phyloP scores from a whole-genome alignment of 2,113 vertebrate genomes.

The Potamarius usumacintae region DNA sequence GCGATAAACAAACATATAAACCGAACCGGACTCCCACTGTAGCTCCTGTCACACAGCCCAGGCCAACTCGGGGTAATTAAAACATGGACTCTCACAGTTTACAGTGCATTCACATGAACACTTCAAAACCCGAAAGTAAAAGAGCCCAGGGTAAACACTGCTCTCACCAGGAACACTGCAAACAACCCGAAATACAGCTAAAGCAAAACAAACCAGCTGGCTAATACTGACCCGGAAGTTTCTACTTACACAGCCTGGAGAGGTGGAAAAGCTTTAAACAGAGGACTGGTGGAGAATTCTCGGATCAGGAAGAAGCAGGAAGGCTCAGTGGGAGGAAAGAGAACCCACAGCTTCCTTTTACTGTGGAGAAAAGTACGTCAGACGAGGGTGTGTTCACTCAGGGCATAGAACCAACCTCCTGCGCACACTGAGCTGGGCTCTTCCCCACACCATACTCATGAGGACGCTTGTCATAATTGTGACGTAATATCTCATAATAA shows the following conservation, averaged over 20 bases:
- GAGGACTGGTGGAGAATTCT: background rate
- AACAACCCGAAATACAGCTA: too few species aligned
- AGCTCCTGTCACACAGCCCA: background rate
- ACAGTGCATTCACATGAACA: background rate
- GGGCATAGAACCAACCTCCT: background rate
- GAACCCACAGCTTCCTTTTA: background rate
- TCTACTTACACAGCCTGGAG: background rate
- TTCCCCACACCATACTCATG: too few species aligned
- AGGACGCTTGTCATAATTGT: too few species aligned
- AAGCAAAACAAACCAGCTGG: background rate
- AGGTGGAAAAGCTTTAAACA: background rate
- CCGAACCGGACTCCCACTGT: background rate
- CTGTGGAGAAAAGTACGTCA: background rate
- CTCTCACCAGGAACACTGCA: too few species aligned
- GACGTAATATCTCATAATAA: too few species aligned
- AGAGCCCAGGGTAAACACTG: background rate
- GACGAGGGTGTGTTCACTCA: background rate
- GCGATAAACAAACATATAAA: background rate
- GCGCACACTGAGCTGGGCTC: background rate
- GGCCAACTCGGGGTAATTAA: background rate
- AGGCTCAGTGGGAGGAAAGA: background rate
- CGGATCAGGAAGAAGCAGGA: background rate
- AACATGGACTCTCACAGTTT: background rate
- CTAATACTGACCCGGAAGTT: background rate
- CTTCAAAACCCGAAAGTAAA: background rate